These are phyloP conservation scores for Pantherophis alleghaniensis DNA, from an alignment of 2,797 vertebrate genomes.

Conservation along the genomic window DNA sequence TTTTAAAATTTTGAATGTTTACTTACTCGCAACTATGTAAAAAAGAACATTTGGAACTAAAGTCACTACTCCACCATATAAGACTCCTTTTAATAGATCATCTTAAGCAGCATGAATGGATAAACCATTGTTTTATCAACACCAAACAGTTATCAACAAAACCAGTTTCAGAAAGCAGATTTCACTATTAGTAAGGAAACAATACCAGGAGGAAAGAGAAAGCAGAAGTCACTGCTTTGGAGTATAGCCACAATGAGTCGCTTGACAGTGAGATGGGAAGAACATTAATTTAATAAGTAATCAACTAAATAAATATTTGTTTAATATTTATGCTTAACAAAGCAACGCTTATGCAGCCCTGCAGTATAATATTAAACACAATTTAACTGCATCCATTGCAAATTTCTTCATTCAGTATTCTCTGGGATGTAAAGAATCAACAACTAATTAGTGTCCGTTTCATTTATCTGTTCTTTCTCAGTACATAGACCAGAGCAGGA, in stretches of 20 bases:
- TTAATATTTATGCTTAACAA: neutral
- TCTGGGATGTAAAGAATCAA: slow-evolving; percentile 15
- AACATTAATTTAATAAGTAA: neutral
- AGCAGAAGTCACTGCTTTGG: neutral
- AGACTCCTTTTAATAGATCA: neutral
- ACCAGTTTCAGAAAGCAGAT: neutral
- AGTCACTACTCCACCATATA: neutral
- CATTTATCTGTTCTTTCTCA: slow-evolving; percentile 26
- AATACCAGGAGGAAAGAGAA: neutral
- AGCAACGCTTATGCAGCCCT: neutral
- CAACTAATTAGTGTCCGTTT: slow-evolving; percentile 45
- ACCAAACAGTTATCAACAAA: neutral
- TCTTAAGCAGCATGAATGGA: neutral
- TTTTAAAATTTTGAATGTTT: neutral
- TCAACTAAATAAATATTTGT: neutral
- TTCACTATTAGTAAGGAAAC: neutral
- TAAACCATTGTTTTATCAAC: neutral
- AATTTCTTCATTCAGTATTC: neutral
- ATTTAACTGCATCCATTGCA: neutral
- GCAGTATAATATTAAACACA: neutral
- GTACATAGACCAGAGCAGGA: slow-evolving; percentile 45
- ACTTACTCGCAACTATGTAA: neutral
- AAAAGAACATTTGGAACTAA: neutral
- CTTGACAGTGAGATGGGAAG: neutral
- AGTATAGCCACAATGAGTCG: neutral